Evolutionary conservation across 1,140 invertebrate species (phyloP).

Genomic region (Acromyrmex charruanus): DNA sequence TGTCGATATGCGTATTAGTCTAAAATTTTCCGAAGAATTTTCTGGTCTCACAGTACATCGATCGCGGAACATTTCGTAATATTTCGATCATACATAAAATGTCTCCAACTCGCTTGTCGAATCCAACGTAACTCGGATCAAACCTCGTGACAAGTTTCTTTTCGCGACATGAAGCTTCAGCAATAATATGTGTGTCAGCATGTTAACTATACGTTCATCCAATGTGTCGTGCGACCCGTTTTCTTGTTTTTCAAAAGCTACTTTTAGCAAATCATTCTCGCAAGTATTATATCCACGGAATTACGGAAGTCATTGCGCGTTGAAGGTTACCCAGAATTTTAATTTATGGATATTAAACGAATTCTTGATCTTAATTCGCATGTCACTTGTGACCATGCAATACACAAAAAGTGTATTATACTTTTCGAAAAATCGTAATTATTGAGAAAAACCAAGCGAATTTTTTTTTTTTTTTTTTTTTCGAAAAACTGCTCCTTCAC

Average conservation of each 20-base stretch:
- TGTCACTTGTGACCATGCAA: not conserved
- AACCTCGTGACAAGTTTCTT: constrained; percentile 8
- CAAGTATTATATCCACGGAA: constrained; percentile 27
- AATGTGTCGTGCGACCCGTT: constrained; percentile 29
- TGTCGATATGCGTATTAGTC: not conserved
- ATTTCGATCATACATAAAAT: constrained; percentile 29
- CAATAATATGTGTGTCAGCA: constrained; percentile 51
- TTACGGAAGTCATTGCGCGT: not conserved
- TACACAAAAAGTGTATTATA: not conserved
- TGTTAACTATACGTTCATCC: constrained; percentile 37
- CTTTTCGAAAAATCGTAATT: not conserved
- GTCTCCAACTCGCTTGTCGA: constrained; percentile 24
- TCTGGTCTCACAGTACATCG: not conserved
- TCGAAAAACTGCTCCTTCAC: constrained; percentile 25
- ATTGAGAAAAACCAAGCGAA: not conserved
- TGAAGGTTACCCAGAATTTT: not conserved
- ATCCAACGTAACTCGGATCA: constrained; percentile 38
- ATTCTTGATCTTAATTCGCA: not conserved
- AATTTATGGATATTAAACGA: constrained; percentile 1
- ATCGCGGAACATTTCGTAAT: not conserved
- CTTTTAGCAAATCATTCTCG: constrained; percentile 43
- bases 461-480: constrained; percentile 16
- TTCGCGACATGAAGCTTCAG: constrained; percentile 42
- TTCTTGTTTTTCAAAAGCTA: constrained; percentile 29
- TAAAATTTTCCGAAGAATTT: not conserved